phyloP scores from a whole-genome alignment of 2,113 vertebrate genomes.

The cattle (Bos taurus) region ARS-UCD2.0 NC_037328.1:85935001-85935500 shows the following conservation, averaged over 20 bases:
- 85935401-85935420: background rate
- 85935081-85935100: background rate
- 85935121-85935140: background rate
- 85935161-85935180: background rate
- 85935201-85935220: background rate
- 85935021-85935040: background rate
- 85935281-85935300: background rate
- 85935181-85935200: background rate
- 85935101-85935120: background rate
- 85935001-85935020: background rate
- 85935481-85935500: background rate
- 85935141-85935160: background rate
- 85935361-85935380: background rate
- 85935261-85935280: background rate
- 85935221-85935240: background rate
- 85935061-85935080: background rate
- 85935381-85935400: background rate
- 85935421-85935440: background rate
- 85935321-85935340: background rate
- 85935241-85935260: background rate
- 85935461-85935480: background rate
- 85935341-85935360: background rate
- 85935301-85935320: background rate
- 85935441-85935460: background rate
- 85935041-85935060: background rate